A percentile compares a stretch with the other conserved stretches of the same genome.
These are phyloP conservation scores for Copidosoma floridanum DNA, from an alignment of 1,140 invertebrate species.

Conservation along the genomic window DNA sequence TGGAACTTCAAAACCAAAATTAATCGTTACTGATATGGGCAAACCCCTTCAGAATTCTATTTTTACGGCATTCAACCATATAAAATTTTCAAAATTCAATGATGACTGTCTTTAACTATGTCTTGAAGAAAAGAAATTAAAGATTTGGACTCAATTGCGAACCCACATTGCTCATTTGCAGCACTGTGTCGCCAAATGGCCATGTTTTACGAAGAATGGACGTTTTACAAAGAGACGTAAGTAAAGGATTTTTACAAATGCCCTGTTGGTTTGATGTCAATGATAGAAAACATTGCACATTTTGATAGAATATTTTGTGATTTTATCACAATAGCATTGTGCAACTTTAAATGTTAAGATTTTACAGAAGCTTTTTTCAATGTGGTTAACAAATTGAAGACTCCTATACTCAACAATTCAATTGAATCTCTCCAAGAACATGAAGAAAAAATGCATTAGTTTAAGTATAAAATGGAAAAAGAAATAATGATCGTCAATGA, in stretches of 20 bases:
- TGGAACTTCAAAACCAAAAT: background rate
- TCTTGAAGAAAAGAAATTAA: background rate
- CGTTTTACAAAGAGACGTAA: too few relatives aligned
- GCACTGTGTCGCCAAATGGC: slow-evolving; percentile 1
- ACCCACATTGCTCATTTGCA: background rate
- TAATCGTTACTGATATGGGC: slow-evolving; percentile 1
- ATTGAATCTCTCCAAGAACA: too few relatives aligned
- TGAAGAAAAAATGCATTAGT: too few relatives aligned
- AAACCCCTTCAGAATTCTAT: background rate
- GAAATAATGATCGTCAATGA: too few relatives aligned
- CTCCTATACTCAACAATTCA: too few relatives aligned
- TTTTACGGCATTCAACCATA: background rate
- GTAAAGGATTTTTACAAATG: background rate
- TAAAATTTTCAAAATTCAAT: background rate
- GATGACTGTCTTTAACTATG: background rate
- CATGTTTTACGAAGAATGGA: background rate
- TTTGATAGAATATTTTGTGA: background rate
- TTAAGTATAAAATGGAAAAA: too few relatives aligned
- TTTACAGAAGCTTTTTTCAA: too few relatives aligned
- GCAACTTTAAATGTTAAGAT: too few relatives aligned
- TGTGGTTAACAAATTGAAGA: too few relatives aligned
- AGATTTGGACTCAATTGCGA: background rate
- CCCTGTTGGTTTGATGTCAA: background rate
- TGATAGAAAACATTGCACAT: background rate
- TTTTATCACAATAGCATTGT: too few relatives aligned